Evolutionary conservation across 2,797 vertebrate genomes (phyloP).

Genomic region (Argyrosomus regius): DNA sequence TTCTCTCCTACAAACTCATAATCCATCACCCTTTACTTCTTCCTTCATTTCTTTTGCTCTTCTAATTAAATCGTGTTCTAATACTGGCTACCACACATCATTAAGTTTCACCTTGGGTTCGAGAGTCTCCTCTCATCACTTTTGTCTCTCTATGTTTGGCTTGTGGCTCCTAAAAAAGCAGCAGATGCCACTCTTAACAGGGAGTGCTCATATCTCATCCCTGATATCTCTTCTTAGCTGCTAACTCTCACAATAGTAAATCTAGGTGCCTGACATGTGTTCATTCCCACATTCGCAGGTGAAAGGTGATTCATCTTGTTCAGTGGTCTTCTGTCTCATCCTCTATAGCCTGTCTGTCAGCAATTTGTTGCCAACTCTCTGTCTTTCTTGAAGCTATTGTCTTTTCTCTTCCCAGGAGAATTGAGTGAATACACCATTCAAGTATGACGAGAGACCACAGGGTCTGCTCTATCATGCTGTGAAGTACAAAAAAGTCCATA

Average conservation of each 20-base stretch:
- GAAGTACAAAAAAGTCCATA: background rate
- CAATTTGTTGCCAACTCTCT: conserved; percentile 14
- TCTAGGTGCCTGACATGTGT: conserved; percentile 19
- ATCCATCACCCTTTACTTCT: conserved; percentile 23
- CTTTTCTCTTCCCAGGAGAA: conserved; percentile 20
- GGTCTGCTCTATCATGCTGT: conserved; percentile 3
- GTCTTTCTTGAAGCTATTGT: conserved; percentile 5
- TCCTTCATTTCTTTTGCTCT: conserved; percentile 21
- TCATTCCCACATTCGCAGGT: conserved; percentile 34
- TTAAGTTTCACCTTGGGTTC: conserved; percentile 60
- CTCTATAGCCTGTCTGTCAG: conserved; percentile 33
- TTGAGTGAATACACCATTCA: background rate
- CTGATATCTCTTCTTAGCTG: conserved; percentile 35
- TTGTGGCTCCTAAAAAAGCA: conserved; percentile 12
- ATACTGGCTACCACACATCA: conserved; percentile 25
- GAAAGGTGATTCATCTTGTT: conserved; percentile 64
- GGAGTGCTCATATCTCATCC: conserved; percentile 26
- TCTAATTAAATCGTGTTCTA: conserved; percentile 43
- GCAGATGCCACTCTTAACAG: conserved; percentile 21
- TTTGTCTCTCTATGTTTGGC: conserved; percentile 1
- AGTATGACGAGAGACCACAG: conserved; percentile 2
- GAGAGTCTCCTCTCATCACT: conserved; percentile 6
- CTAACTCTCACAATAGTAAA: conserved; percentile 11
- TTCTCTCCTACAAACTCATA: conserved; percentile 1
- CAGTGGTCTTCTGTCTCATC: conserved; percentile 29